phyloP scores from a whole-genome alignment of 2,113 vertebrate species.

The Rattus norvegicus region GRCr8 NC_086026.1:106895501-106896000 shows the following conservation, averaged over 20 bases:
- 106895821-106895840: neutral
- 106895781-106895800: neutral
- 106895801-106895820: constrained; percentile 1
- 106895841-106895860: neutral
- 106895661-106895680: neutral
- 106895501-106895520: neutral
- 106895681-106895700: constrained; percentile 3
- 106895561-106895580: neutral
- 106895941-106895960: neutral
- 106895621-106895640: neutral
- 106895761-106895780: fast-evolving
- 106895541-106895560: neutral
- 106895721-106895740: neutral
- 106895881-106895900: neutral
- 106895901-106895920: neutral
- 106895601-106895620: neutral
- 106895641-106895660: neutral
- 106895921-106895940: constrained; percentile 21
- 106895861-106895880: neutral
- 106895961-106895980: neutral
- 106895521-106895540: neutral
- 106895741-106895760: neutral
- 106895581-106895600: neutral
- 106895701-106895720: neutral
- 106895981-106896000: neutral